Base-by-base conservation (phyloP, 2,113 vertebrate species). In the Catharus bicknelli region DNA sequence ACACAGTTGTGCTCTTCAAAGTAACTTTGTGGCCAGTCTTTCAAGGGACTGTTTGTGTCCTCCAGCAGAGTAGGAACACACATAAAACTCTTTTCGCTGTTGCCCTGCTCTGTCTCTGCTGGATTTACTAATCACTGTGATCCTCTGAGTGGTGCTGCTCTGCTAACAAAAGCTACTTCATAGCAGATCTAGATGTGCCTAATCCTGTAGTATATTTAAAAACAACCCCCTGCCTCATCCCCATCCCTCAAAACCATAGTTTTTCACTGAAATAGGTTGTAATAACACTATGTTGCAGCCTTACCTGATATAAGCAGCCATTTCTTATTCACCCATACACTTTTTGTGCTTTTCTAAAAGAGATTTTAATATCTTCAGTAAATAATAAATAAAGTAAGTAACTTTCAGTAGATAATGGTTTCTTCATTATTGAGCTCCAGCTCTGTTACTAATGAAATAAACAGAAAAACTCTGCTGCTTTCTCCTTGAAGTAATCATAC, bases 151-250 rank as follows among this genome's bases (percentile, higher is more conserved):
- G 32, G 34, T 70, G 32, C 38, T 88, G 32, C 45, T 82, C 36
- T 73, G 53, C 32, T 45, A 76, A 57, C 27, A 88, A 79, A 59
- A 79, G 21, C 40, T 55, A 16, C 53, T 51, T 72, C 7, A 7
- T n/a, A 76, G 85, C 27, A 22, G 27, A 79, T 53, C 10, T 80
- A 8, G 27, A 30, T 61, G n/a, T 59, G 12, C 26, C n/a, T 72
- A 11, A 43, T 75, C 42, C 32, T 62, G 3, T 57, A 29, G 40
- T 38, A 16, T 26, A 32, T 66, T 81, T 57, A 29, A 80, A 86
- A 73, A 14, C 25, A 11, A 1, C 8, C 3, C 5, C 2, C 3
- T 51, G 53, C 53, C n/a, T 9, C 6, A 6, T 61, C 20, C n/a
- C 11, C 6, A 6, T 61, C 20, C 34, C 17, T 19, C 21, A 42